Evolutionary conservation across 2,888 invertebrate genomes (phyloP), one percentile per base, ranked within the genome.

Genomic region (Strigamia transsilvanica): DNA sequence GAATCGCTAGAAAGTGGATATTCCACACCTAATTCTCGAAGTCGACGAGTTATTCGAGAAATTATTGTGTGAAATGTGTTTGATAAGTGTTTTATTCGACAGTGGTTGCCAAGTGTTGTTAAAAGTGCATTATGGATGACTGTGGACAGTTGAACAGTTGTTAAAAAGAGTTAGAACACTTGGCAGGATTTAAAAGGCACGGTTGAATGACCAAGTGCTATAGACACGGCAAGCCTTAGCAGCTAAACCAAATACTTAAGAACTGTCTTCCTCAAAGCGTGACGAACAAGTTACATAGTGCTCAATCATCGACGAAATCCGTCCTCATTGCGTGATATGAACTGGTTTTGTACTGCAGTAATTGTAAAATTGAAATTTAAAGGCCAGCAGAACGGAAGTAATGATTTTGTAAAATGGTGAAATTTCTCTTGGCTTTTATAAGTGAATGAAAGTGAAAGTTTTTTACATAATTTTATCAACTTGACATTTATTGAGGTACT

Each of bases 1-100:
- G 96, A 96, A 90, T 95, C 95, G 86, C 91, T 96, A 81, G 97
- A 96, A 90, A 95, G 95, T 84, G 97, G 96, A 82, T 96, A 96
- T 89, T 96, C 96, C 84, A 96, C 97, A 85, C 96, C 96, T 84
- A 96, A 96, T 90, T 95, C 96, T 86, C 92, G 96, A 88, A 94
- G 94, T 87, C 92, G 96, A 85, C 91, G 97, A 88, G 96, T 97
- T 89, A 96, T 97, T 87, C 92, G 96, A 86, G 97, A 97, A 90
- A 97, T 97, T 89, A 97, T 97, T 89, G 97, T 97, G 78, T 84
- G 84, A 85, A n/a, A 82, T 41, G 18, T 61, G 61, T 61, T 61
- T 18, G 34, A 34, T 34, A 21, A 15, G 23, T 61, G 61, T 13
- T 42, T 42, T 6, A 42, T 42, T 42, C 12, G 34, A 34, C 7